Percentiles rank a stretch among this genome's conserved stretches.
Evolutionary conservation across 1,140 invertebrate genomes (phyloP).

Genomic region (Philotrypesis tridentata): DNA sequence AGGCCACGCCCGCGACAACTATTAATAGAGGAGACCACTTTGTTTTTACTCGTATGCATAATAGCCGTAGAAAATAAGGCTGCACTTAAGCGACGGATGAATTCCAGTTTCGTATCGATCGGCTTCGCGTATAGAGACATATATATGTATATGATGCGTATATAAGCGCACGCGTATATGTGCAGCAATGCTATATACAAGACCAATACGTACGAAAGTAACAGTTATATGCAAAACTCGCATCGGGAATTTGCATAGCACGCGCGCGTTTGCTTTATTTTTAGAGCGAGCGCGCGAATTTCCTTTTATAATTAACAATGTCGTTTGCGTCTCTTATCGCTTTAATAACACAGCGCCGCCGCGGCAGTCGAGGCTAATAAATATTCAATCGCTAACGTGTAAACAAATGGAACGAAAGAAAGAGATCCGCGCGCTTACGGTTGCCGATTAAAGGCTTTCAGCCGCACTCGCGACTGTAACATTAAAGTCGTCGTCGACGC

Average conservation of each 20-base stretch:
- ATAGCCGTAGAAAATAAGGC: not conserved
- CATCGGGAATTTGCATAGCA: not conserved
- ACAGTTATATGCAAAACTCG: slow-evolving; percentile 41
- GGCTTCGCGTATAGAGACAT: no score
- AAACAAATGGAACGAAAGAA: not conserved
- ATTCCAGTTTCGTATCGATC: slow-evolving; percentile 17
- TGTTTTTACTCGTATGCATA: not conserved
- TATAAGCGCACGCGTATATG: no score
- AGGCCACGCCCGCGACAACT: not conserved
- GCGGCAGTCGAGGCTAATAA: not conserved
- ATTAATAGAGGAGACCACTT: not conserved
- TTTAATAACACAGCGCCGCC: not conserved
- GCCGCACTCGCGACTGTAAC: no score
- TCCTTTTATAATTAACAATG: not conserved
- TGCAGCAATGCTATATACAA: no score
- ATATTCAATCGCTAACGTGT: no score
- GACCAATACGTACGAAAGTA: slow-evolving; percentile 36
- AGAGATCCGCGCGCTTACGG: no score
- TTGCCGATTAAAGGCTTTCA: no score
- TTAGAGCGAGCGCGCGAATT: not conserved
- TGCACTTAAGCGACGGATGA: not conserved
- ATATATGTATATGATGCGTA: no score
- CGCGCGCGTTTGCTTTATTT: not conserved
- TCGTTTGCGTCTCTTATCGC: not conserved
- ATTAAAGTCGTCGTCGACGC: no score